A percentile compares a stretch with the other conserved stretches of the same genome.
These are phyloP conservation scores for Aviceda subcristata DNA, from an alignment of 2,113 vertebrate species.

Conservation along the genomic window DNA sequence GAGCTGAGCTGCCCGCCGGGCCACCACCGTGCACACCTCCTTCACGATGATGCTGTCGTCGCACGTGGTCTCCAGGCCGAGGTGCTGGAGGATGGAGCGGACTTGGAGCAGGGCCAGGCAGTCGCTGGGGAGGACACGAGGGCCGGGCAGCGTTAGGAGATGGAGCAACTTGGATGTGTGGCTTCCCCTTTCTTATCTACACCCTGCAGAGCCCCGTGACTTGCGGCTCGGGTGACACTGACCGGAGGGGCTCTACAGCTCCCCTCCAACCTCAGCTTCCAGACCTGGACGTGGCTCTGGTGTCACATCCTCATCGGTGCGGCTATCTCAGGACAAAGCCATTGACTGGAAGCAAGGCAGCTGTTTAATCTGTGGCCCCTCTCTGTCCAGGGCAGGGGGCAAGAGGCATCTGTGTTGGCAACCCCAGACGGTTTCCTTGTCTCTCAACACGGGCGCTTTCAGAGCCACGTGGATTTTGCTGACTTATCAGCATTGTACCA, in stretches of 20 bases:
- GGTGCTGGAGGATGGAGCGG: constrained; percentile 90
- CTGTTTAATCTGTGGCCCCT: neutral
- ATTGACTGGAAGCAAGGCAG: neutral
- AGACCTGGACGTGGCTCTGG: neutral
- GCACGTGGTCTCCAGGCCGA: constrained; percentile 91
- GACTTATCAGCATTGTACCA: neutral
- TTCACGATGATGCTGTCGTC: constrained; percentile 97
- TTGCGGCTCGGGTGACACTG: fast-evolving
- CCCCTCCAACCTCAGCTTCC: neutral
- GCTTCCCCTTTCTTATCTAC: neutral
- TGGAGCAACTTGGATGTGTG: fast-evolving
- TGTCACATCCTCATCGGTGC: neutral
- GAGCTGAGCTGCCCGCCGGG: constrained; percentile 87
- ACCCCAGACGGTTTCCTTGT: neutral
- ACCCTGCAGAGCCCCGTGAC: neutral
- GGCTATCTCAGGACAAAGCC: neutral
- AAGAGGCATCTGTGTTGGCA: neutral
- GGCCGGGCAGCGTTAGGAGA: neutral
- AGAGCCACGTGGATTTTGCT: neutral
- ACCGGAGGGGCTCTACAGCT: neutral
- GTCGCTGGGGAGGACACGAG: constrained; percentile 72
- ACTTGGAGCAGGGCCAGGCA: constrained; percentile 93
- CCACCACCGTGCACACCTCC: constrained; percentile 90
- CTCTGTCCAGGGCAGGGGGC: neutral
- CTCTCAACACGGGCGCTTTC: fast-evolving